phyloP scores from a whole-genome alignment of 2,888 invertebrate genomes.

The Tachina grossa region DNA sequence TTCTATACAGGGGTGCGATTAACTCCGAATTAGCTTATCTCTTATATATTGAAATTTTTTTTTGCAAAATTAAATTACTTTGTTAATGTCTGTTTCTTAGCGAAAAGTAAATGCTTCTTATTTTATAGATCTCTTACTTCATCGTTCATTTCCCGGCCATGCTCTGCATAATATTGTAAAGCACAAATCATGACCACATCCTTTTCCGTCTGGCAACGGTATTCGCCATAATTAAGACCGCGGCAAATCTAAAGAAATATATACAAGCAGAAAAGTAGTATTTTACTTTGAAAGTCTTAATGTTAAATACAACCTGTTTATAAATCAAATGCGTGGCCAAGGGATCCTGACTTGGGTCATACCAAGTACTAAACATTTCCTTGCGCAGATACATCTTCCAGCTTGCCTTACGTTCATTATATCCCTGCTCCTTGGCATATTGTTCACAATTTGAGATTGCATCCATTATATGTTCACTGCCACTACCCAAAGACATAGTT shows the following conservation, averaged over 20 bases:
- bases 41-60: no score
- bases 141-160: constrained; percentile 87
- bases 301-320: constrained; percentile 85
- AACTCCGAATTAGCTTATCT: no score
- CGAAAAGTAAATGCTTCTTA: neutral
- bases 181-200: constrained; percentile 95
- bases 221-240: constrained; percentile 96
- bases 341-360: constrained; percentile 91
- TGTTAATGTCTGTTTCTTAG: no score
- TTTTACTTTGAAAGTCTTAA: neutral
- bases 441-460: constrained; percentile 98
- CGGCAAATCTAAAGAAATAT: constrained; percentile 85
- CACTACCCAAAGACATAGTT: constrained; percentile 93
- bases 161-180: constrained; percentile 94
- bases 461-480: constrained; percentile 96
- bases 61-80: no score
- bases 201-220: constrained; percentile 91
- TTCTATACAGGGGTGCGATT: no score
- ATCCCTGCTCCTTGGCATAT: constrained; percentile 94
- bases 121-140: constrained; percentile 84
- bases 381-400: constrained; percentile 94
- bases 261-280: neutral
- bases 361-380: constrained; percentile 97
- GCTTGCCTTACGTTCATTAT: constrained; percentile 91
- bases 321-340: constrained; percentile 95